phyloP scores from a whole-genome alignment of 2,113 vertebrate species.

The Pollachius pollachius region DNA sequence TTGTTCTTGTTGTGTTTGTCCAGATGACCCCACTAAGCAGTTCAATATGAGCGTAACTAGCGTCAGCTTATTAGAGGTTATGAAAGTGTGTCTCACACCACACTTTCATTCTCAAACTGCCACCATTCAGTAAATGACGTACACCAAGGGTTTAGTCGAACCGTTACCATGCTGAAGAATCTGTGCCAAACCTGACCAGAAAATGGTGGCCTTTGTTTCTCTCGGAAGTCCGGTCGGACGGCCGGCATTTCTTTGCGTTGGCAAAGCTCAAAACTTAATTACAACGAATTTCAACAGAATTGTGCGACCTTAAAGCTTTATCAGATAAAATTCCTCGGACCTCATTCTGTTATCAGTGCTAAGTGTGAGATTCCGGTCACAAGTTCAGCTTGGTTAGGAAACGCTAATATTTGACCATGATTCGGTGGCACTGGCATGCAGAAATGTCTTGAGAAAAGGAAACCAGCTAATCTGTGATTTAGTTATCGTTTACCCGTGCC shows the following conservation, averaged over 20 bases:
- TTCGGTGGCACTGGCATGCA: constrained; percentile 12
- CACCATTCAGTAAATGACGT: too few species aligned
- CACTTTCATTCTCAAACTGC: too few species aligned
- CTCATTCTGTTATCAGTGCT: constrained; percentile 12
- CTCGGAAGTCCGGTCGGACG: too few species aligned
- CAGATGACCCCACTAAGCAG: too few species aligned
- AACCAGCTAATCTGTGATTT: constrained; percentile 10
- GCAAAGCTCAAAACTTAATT: background rate
- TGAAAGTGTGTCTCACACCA: too few species aligned
- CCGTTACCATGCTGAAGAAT: too few species aligned
- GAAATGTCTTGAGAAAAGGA: constrained; percentile 5
- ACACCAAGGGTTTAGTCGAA: too few species aligned
- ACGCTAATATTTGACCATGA: constrained; percentile 44
- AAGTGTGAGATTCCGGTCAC: constrained; percentile 8
- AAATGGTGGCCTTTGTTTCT: too few species aligned
- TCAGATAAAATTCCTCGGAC: background rate
- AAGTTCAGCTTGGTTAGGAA: constrained; percentile 19
- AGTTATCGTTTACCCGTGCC: constrained; percentile 15
- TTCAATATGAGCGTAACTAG: too few species aligned
- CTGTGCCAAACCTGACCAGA: too few species aligned
- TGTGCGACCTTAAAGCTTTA: background rate
- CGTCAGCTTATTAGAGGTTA: too few species aligned
- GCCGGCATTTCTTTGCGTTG: constrained; percentile 5
- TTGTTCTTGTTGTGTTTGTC: too few species aligned
- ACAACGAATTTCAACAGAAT: constrained; percentile 4